These are phyloP conservation scores for Eulemur macaco DNA, from an alignment of 2,113 vertebrate genomes.

Conservation along the genomic window DNA sequence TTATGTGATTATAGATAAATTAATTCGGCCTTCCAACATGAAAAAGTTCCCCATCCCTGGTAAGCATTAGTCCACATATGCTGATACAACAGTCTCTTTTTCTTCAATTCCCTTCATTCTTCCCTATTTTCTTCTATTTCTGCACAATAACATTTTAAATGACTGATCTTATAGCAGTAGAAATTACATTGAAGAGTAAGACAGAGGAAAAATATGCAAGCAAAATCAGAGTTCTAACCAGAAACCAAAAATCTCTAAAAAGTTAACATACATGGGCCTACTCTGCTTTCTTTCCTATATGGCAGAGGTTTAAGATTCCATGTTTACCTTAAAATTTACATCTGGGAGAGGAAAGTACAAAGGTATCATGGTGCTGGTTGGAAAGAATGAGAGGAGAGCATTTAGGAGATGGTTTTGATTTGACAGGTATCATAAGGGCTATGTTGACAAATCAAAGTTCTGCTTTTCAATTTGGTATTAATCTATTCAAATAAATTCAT, in stretches of 20 bases:
- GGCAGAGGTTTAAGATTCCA: not conserved
- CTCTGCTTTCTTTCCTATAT: not conserved
- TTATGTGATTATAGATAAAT: no score
- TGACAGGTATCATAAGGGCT: not conserved
- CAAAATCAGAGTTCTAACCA: not conserved
- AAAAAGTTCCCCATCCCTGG: no score
- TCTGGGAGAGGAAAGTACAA: not conserved
- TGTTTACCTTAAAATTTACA: not conserved
- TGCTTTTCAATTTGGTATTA: not conserved
- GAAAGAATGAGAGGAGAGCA: not conserved
- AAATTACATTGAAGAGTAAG: not conserved
- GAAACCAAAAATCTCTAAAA: not conserved
- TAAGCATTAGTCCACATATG: not conserved
- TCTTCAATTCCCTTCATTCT: not conserved
- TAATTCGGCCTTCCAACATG: no score
- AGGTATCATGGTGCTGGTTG: rapidly evolving
- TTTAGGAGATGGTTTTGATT: not conserved
- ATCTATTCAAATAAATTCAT: not conserved
- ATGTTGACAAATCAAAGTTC: not conserved
- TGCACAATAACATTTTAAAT: not conserved
- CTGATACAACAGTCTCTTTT: not conserved
- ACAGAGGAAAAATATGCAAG: not conserved
- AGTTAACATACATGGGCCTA: not conserved
- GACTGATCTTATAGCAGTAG: not conserved
- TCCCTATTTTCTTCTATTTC: not conserved